These are phyloP conservation scores for Probaryconus sp. DNA, from an alignment of 1,140 invertebrate species.

Conservation along the genomic window DNA sequence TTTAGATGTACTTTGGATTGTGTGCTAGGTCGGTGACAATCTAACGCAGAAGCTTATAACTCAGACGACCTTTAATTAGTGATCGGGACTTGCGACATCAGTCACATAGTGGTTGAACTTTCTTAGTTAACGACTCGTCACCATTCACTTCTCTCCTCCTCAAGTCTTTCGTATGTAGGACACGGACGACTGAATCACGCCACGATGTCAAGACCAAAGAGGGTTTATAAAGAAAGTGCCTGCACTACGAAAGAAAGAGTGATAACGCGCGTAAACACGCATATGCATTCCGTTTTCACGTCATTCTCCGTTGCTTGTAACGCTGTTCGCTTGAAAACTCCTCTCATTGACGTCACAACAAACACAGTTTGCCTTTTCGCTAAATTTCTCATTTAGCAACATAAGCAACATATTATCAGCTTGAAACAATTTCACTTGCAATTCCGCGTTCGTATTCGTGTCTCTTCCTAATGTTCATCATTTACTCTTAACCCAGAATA, in stretches of 20 bases:
- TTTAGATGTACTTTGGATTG: conserved; percentile 54
- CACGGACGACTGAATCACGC: conserved; percentile 71
- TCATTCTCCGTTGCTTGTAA: too few species aligned
- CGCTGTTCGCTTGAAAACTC: too few species aligned
- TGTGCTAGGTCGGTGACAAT: conserved; percentile 30
- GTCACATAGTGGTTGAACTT: conserved; percentile 56
- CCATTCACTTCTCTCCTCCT: conserved; percentile 68
- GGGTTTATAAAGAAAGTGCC: conserved; percentile 63
- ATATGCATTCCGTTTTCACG: conserved; percentile 8
- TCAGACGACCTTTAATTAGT: conserved; percentile 58
- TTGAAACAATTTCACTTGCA: too few species aligned
- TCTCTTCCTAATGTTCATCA: too few species aligned
- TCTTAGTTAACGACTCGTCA: conserved; percentile 62
- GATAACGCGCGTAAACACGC: conserved; percentile 10
- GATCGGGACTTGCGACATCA: conserved; percentile 53
- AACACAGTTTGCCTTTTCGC: neutral
- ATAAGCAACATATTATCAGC: too few species aligned
- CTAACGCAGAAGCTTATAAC: conserved; percentile 50
- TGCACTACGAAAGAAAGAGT: conserved; percentile 40
- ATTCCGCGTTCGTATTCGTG: too few species aligned
- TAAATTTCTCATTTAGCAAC: too few species aligned
- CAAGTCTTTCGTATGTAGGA: conserved; percentile 67
- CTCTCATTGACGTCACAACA: too few species aligned
- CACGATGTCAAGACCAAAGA: conserved; percentile 67
- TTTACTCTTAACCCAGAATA: too few species aligned